Conservation (phyloP, 2,113 vertebrate genomes). For the Loxodonta africana region DNA sequence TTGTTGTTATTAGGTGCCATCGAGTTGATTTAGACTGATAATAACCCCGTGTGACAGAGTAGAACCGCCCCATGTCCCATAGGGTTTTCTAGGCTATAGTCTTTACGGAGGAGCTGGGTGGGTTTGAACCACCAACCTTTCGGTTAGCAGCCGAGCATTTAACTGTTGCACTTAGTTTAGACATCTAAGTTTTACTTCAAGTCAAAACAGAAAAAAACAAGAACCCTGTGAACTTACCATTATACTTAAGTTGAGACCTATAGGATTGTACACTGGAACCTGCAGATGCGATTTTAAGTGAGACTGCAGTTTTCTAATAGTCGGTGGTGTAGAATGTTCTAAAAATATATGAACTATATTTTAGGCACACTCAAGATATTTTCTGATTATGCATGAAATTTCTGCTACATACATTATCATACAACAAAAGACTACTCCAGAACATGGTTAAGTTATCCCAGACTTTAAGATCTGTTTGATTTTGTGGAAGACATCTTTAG, state of each 20-base stretch:
- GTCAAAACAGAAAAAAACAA: conserved; percentile 6
- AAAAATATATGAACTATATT: conserved; percentile 62
- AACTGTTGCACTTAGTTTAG: neutral
- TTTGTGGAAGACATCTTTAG: neutral
- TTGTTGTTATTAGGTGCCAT: neutral
- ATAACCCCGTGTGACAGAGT: neutral
- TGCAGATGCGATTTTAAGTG: conserved; percentile 29
- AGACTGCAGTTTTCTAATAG: conserved; percentile 52
- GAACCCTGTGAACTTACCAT: conserved; percentile 63
- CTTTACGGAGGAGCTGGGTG: neutral
- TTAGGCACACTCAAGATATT: conserved; percentile 14
- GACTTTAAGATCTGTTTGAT: neutral
- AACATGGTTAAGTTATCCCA: neutral
- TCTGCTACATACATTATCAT: neutral
- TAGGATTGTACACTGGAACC: conserved; percentile 75
- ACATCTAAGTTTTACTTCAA: conserved; percentile 1
- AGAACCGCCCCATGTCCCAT: neutral
- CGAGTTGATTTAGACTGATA: neutral
- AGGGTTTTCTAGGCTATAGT: neutral
- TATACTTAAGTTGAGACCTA: conserved; percentile 81
- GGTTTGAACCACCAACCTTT: neutral
- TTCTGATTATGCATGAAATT: conserved; percentile 25
- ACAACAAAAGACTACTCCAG: neutral
- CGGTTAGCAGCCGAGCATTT: neutral
- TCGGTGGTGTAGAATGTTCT: conserved; percentile 56